These are phyloP conservation scores for Oreochromis mossambicus DNA, from an alignment of 2,797 vertebrate species.

Conservation along the genomic window DNA sequence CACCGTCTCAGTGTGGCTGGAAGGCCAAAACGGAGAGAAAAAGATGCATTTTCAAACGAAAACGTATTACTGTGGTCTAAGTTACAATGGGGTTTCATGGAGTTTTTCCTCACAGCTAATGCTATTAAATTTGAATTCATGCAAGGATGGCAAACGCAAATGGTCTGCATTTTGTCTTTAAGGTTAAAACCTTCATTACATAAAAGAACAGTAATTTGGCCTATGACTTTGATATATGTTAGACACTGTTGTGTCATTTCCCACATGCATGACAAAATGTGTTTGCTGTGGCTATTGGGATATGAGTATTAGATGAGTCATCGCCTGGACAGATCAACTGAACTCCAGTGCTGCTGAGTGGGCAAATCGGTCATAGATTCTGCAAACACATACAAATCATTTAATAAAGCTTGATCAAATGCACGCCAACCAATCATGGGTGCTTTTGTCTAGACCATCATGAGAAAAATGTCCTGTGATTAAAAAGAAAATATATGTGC, in stretches of 20 bases:
- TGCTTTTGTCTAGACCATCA: slow-evolving; percentile 1
- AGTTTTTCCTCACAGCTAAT: neutral
- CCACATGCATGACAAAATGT: neutral
- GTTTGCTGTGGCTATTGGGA: slow-evolving; percentile 36
- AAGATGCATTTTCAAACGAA: neutral
- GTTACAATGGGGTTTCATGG: neutral
- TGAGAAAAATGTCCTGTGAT: slow-evolving; percentile 4
- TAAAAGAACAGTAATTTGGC: neutral
- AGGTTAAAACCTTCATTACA: slow-evolving; percentile 18
- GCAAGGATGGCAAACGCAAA: slow-evolving; percentile 4
- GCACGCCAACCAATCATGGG: neutral
- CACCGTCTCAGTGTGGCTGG: neutral
- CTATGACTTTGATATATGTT: slow-evolving; percentile 11
- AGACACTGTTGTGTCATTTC: slow-evolving; percentile 22
- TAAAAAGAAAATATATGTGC: neutral
- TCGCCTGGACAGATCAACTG: slow-evolving; percentile 7
- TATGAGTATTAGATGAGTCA: slow-evolving; percentile 33
- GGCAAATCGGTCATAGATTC: neutral
- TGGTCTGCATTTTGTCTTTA: slow-evolving; percentile 14
- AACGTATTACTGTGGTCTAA: neutral
- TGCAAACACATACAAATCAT: neutral
- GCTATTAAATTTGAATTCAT: slow-evolving; percentile 23
- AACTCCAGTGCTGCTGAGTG: slow-evolving; percentile 19
- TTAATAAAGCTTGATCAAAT: neutral
- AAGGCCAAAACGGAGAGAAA: neutral